Base-by-base conservation (phyloP, 2,888 invertebrate genomes). In the Drosophila glabriapex region DNA sequence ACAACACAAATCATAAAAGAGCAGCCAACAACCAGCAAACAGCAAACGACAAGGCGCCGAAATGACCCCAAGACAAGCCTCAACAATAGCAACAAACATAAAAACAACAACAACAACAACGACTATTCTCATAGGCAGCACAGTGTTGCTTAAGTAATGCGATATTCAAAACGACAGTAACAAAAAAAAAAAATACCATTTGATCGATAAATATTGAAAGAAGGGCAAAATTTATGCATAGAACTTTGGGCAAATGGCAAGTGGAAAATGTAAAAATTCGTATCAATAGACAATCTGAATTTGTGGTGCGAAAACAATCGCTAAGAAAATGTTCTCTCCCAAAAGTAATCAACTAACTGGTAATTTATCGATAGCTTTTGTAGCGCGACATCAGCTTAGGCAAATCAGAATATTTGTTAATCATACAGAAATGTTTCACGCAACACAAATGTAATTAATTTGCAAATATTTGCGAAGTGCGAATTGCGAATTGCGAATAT, bases 1-100 rank as follows among this genome's bases (percentile, higher is more conserved):
- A 89, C 84, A 87, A 86, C 84, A 84, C 87, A 90, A 87, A 89
- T 87, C 90, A 90, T 87, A 86, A 89, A 88, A 81, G 58, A 49
- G 53, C 62, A 77, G 41, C 61, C 62, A 71, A 55, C 68, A 68
- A 49, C 28, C 29, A 43, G 12, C 68, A 46, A 28, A 22, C 46
- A 46, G 25, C 46, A 14, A 54, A 54, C 59, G 41, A 66, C 37
- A 50, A 55, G 39, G 54, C 66, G 73, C 16, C 54, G 46, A 62
- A 69, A 66, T 75, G 78, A 73, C 78, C 72, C 71, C 64, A 52
- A 46, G 49, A 61, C 46, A 62, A 37, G 69, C 68, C 63, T 22
- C 39, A 66, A 4, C 16, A 39, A 16, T 39, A 37, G 9, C 62
- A 49, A 25, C 65, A n/a, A 35, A 14, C 3, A 46, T 3, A 31